These are phyloP conservation scores for Erebia epiphron DNA, from an alignment of 2,888 invertebrate genomes.

Conservation along the genomic window DNA sequence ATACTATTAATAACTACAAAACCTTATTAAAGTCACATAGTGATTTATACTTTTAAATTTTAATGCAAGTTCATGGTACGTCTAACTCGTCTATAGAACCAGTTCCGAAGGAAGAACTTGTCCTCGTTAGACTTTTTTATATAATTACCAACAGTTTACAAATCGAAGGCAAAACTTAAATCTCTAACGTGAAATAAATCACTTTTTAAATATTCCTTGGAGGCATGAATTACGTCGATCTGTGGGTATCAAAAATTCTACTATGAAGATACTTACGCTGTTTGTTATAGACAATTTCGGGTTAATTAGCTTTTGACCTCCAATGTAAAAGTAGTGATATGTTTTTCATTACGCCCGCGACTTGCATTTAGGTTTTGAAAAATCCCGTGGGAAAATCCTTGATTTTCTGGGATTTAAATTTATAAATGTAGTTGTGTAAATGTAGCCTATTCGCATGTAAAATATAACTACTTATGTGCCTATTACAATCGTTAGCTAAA, in stretches of 20 bases:
- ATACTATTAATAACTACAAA: conserved; percentile 21
- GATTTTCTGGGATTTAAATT: too few relatives aligned
- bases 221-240: conserved; percentile 2
- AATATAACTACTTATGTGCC: too few relatives aligned
- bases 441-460: too few relatives aligned
- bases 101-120: conserved; percentile 56
- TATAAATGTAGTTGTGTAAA: too few relatives aligned
- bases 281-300: background rate
- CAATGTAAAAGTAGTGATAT: too few relatives aligned
- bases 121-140: conserved; percentile 38
- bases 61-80: conserved; percentile 56
- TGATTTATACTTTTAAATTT: conserved; percentile 57
- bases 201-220: conserved; percentile 17
- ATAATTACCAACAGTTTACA: conserved; percentile 13
- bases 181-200: conserved; percentile 22
- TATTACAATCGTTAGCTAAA: too few relatives aligned
- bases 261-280: background rate
- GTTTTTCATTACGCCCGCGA: too few relatives aligned
- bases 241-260: background rate
- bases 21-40: conserved; percentile 26
- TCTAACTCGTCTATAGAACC: conserved; percentile 54
- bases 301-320: background rate
- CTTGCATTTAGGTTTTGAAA: too few relatives aligned
- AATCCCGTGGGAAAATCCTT: too few relatives aligned
- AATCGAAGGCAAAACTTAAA: conserved; percentile 7